These are phyloP conservation scores for Edolisoma coerulescens DNA, from an alignment of 2,113 vertebrate genomes.

Conservation along the genomic window DNA sequence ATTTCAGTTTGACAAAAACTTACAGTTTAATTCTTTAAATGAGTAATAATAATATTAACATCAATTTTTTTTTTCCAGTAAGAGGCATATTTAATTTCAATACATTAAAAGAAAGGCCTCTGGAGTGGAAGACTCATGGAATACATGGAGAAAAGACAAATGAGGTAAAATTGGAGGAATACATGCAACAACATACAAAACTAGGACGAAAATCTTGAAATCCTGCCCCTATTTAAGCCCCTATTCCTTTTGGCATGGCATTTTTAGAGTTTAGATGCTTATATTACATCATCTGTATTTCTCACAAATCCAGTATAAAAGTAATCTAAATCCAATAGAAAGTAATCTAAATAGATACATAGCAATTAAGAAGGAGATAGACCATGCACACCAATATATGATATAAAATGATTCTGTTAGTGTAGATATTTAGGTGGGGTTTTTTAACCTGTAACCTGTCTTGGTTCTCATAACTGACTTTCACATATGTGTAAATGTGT, in stretches of 20 bases:
- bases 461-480: not conserved
- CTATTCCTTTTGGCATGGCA: not conserved
- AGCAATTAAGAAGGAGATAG: not conserved
- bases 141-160: not conserved
- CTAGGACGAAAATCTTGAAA: not conserved
- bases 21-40: not conserved
- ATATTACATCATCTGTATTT: not conserved
- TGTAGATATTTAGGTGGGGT: not conserved
- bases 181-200: not conserved
- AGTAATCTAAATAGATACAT: not conserved
- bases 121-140: not conserved
- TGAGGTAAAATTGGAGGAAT: not conserved
- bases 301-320: not conserved
- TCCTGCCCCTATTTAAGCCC: not conserved
- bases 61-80: not conserved
- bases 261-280: not conserved
- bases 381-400: not conserved
- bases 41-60: not conserved
- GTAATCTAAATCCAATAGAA: not conserved
- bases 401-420: not conserved
- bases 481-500: not conserved
- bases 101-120: not conserved
- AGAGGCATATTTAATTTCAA: not conserved
- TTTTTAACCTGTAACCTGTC: not conserved
- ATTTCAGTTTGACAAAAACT: not conserved